phyloP scores from a whole-genome alignment of 2,888 invertebrate genomes.

The Mesorhabditis belari region DNA sequence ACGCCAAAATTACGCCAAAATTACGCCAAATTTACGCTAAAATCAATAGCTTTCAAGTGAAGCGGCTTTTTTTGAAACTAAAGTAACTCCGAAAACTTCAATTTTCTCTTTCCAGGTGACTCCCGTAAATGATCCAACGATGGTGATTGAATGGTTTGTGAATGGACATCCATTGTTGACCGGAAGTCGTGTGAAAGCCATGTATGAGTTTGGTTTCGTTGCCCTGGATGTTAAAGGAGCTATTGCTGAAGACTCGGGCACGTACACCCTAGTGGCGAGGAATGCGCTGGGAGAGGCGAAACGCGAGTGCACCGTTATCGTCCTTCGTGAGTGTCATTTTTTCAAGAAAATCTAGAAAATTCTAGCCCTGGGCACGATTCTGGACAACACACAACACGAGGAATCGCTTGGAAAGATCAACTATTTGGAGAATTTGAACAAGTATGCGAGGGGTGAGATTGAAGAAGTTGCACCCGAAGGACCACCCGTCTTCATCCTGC shows the following conservation, averaged over 20 bases:
- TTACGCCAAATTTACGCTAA: no score
- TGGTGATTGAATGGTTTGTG: slow-evolving; percentile 96
- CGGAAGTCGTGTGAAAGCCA: slow-evolving; percentile 43
- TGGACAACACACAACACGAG: slow-evolving; percentile 49
- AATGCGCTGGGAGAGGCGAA: slow-evolving; percentile 45
- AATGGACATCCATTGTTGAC: slow-evolving; percentile 81
- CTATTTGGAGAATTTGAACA: slow-evolving; percentile 59
- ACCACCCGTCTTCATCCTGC: slow-evolving; percentile 36
- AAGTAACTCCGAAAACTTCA: background rate
- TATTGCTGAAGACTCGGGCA: slow-evolving; percentile 79
- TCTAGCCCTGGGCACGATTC: slow-evolving; percentile 38
- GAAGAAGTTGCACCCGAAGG: slow-evolving; percentile 42
- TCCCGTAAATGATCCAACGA: slow-evolving; percentile 93
- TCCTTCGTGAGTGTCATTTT: slow-evolving; percentile 23
- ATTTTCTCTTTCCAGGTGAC: slow-evolving; percentile 64
- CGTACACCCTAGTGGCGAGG: slow-evolving; percentile 70
- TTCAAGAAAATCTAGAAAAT: background rate
- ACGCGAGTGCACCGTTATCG: slow-evolving; percentile 35
- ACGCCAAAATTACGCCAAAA: no score
- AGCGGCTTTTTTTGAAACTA: background rate
- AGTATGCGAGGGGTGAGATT: slow-evolving; percentile 46
- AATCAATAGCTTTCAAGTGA: no score
- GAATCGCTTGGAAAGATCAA: slow-evolving; percentile 54
- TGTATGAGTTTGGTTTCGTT: slow-evolving; percentile 79
- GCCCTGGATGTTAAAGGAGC: slow-evolving; percentile 61